Evolutionary conservation across 2,797 vertebrate genomes (phyloP), one percentile per base, ranked within the genome.

Genomic region (Dendrocincla fuliginosa): DNA sequence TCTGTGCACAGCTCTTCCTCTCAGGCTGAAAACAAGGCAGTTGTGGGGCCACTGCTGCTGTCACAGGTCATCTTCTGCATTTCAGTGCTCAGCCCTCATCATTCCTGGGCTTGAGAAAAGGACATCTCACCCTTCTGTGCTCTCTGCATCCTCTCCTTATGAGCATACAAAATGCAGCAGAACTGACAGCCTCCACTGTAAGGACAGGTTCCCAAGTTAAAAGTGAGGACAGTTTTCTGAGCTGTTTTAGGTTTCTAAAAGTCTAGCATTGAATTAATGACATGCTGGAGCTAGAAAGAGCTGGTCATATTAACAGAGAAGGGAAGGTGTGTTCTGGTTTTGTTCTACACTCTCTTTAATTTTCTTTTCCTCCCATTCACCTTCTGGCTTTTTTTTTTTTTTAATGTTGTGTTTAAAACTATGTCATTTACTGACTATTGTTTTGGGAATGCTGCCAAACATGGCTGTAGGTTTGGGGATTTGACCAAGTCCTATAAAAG

Each of bases 111-210:
- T 64, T 68, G 69, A 75, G 77, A 41, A 67, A 30, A 57, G 39
- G 27, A 44, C 4, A 0, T 10, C 61, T 79, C 5, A 2, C 25
- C 13, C 25, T 52, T 47, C 39, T 39, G 3, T 0, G 0, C 17
- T 67, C 47, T 57, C 42, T 88, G 61, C 33, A 28, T 42, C 52
- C 23, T 70, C 33, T 83, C 41, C 20, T 70, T 47, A 4, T 11
- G 4, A 69, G 16, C 27, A 6, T 53, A 49, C 25, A 60, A 41
- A 64, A 15, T 39, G 30, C 6, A 15, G 46, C 44, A 90, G 69
- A 63, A 23, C 49, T 64, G 69, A 47, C n/a, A 52, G 10, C 11
- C 37, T 76, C 13, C 52, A 33, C 49, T 70, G 32, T 17, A 50
- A 63, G 69, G 59, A 76, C 30, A 35, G 1, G 19, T 35, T 79